phyloP scores from a whole-genome alignment of 2,797 vertebrate genomes.

The Melopsittacus undulatus region DNA sequence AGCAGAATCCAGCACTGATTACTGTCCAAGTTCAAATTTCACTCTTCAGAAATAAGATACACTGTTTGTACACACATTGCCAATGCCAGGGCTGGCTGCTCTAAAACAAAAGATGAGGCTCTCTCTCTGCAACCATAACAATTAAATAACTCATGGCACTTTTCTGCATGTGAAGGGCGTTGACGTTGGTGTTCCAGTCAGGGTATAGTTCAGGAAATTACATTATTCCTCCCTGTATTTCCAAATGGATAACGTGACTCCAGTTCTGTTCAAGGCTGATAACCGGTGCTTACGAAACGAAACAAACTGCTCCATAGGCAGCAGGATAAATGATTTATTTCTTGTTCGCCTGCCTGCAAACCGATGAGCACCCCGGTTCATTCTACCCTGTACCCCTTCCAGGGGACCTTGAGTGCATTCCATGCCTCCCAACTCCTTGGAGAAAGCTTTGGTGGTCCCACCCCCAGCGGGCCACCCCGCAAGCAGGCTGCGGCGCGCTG shows the following conservation, averaged over 20 bases:
- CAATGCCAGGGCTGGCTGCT: not conserved
- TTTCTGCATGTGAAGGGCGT: not conserved
- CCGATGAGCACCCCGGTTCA: too few relatives aligned
- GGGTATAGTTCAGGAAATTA: not conserved
- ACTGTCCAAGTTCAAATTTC: not conserved
- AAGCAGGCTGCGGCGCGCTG: not conserved
- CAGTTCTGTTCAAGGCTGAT: not conserved
- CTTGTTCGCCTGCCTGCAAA: not conserved
- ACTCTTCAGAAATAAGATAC: not conserved
- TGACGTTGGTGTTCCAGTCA: not conserved
- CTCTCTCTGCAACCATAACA: not conserved
- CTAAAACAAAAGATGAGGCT: not conserved
- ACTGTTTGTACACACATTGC: not conserved
- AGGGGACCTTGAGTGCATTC: not conserved
- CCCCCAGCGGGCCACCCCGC: rapidly evolving
- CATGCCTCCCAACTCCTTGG: rapidly evolving
- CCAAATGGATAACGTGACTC: not conserved
- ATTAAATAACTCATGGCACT: not conserved
- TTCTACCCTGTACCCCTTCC: rapidly evolving
- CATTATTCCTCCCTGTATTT: not conserved
- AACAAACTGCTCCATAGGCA: not conserved
- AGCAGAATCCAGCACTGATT: not conserved
- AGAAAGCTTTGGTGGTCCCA: not conserved
- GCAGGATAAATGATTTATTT: too few relatives aligned
- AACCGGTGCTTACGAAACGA: not conserved